A percentile compares a stretch with the other conserved stretches of the same genome.
Evolutionary conservation across 2,888 invertebrate species (phyloP).

Genomic region (Pollenia labialis): DNA sequence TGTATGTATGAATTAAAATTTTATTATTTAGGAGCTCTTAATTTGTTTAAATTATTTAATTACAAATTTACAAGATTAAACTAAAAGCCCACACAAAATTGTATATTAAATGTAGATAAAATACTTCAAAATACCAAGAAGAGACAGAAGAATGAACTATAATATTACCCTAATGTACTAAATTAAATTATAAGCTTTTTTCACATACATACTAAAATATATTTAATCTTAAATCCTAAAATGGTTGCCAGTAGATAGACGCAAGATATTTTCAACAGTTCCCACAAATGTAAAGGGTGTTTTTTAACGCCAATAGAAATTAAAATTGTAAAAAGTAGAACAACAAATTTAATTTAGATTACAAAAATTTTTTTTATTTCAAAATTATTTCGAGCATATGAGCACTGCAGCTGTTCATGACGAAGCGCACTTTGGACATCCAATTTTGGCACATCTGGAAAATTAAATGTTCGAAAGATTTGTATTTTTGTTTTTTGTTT

Average conservation of each 20-base stretch:
- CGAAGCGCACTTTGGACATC: too few relatives aligned
- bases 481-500: too few relatives aligned
- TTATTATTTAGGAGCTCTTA: neutral
- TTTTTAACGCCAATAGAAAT: too few relatives aligned
- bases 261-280: constrained; percentile 15
- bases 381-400: too few relatives aligned
- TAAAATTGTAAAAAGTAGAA: too few relatives aligned
- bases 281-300: neutral
- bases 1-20: neutral
- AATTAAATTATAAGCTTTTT: constrained; percentile 43
- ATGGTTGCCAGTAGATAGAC: neutral
- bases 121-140: neutral
- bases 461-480: too few relatives aligned
- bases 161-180: constrained; percentile 7
- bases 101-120: neutral
- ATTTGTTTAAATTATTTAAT: constrained; percentile 22
- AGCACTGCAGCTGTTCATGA: too few relatives aligned
- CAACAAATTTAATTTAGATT: too few relatives aligned
- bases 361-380: too few relatives aligned
- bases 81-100: constrained; percentile 30
- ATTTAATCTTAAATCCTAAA: constrained; percentile 8
- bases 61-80: constrained; percentile 46
- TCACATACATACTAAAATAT: constrained; percentile 24
- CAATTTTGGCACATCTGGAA: too few relatives aligned
- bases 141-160: neutral